Evolutionary conservation across 2,113 vertebrate species (phyloP).

Genomic region (Ceratotherium simum): DNA sequence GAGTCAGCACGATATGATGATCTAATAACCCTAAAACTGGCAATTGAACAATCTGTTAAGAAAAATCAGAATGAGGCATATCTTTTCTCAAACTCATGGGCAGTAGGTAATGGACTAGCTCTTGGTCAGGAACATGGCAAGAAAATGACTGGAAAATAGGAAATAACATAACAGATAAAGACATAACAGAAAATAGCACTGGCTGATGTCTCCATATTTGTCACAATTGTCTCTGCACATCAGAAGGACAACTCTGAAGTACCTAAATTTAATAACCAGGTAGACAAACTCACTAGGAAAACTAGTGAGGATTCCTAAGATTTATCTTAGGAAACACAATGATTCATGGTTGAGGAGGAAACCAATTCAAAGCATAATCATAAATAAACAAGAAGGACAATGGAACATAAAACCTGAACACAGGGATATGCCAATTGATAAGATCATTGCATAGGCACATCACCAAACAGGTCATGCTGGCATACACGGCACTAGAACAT

Average conservation of each 20-base stretch:
- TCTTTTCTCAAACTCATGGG: neutral
- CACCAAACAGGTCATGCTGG: neutral
- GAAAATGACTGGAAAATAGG: neutral
- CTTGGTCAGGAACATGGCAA: neutral
- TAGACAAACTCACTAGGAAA: neutral
- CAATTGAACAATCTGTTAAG: neutral
- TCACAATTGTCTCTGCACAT: neutral
- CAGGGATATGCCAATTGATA: neutral
- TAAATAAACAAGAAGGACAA: neutral
- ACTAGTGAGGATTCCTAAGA: neutral
- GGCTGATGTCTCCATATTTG: neutral
- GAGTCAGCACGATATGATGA: too few relatives aligned
- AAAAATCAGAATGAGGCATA: neutral
- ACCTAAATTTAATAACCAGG: neutral
- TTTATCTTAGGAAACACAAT: neutral
- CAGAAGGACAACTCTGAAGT: neutral
- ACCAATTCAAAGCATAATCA: neutral
- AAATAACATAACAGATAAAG: neutral
- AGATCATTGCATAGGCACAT: neutral
- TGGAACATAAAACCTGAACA: neutral
- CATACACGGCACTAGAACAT: neutral
- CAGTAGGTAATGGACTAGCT: neutral
- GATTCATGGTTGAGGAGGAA: neutral
- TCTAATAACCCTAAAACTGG: too few relatives aligned
- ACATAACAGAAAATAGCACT: neutral